Conservation (phyloP, 2,888 invertebrate species). For the Pherbina coryleti region DNA sequence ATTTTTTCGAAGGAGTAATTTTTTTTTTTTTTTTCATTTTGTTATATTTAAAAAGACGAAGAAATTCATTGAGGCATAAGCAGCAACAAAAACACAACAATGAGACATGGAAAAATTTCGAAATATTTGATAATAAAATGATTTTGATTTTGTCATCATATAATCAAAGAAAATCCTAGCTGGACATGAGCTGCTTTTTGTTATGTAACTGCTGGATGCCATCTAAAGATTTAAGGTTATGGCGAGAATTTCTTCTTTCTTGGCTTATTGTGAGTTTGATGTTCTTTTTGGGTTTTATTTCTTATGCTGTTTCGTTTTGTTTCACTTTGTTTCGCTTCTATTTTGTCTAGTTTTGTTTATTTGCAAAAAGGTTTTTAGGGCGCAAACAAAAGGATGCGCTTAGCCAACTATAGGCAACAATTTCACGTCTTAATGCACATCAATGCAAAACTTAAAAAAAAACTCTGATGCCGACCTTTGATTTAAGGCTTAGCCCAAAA, state of each 20-base stretch:
- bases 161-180: constrained; percentile 8
- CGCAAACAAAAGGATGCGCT: constrained; percentile 30
- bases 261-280: not conserved
- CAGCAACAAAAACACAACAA: not conserved
- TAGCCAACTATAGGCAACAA: constrained; percentile 59
- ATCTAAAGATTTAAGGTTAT: not conserved
- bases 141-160: constrained; percentile 58
- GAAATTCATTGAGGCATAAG: constrained; percentile 10
- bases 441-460: not conserved
- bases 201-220: constrained; percentile 2
- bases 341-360: constrained; percentile 23
- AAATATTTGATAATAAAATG: constrained; percentile 16
- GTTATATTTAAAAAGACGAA: not conserved
- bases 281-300: constrained; percentile 18
- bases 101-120: not conserved
- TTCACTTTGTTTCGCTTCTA: not conserved
- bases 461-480: not conserved
- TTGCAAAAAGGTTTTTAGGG: constrained; percentile 30
- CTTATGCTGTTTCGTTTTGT: not conserved
- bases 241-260: not conserved
- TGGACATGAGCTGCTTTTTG: constrained; percentile 11
- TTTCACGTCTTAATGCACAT: constrained; percentile 63
- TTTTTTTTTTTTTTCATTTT: not conserved
- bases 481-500: no score
- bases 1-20: not conserved